Conservation (phyloP, 2,888 invertebrate species). For the Meloe dianella region DNA sequence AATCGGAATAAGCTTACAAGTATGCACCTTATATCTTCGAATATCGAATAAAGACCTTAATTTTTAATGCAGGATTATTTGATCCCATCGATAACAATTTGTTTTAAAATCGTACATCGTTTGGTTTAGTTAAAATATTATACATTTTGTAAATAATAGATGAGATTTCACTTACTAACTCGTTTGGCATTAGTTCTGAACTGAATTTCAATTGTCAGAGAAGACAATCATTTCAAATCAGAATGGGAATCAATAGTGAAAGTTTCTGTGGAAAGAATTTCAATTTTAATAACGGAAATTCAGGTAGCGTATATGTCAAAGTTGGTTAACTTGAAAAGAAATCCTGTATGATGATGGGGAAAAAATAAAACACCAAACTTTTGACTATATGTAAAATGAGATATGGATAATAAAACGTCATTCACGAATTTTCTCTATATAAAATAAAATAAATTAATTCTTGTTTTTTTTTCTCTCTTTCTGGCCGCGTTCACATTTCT, state of each 20-base stretch:
- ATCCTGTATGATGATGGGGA: neutral
- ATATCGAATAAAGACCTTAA: neutral
- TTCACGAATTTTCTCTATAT: neutral
- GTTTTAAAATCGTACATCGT: too few relatives aligned
- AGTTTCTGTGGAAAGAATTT: slow-evolving; percentile 1
- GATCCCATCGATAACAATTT: too few relatives aligned
- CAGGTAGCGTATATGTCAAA: neutral
- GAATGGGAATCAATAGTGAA: neutral
- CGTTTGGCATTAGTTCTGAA: neutral
- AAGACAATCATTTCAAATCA: neutral
- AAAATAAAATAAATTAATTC: neutral
- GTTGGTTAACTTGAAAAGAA: neutral
- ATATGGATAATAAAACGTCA: slow-evolving; percentile 1
- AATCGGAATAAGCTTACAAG: neutral
- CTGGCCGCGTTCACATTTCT: neutral
- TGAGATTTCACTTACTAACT: neutral
- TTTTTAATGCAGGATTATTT: neutral
- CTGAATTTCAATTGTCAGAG: neutral
- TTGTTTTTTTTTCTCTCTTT: neutral
- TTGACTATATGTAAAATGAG: neutral
- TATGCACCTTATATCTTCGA: neutral
- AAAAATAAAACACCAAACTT: neutral
- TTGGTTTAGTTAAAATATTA: too few relatives aligned
- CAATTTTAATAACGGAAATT: neutral
- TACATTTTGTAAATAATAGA: too few relatives aligned